Evolutionary conservation across 2,888 invertebrate species (phyloP).

Genomic region (Melanargia galathea): DNA sequence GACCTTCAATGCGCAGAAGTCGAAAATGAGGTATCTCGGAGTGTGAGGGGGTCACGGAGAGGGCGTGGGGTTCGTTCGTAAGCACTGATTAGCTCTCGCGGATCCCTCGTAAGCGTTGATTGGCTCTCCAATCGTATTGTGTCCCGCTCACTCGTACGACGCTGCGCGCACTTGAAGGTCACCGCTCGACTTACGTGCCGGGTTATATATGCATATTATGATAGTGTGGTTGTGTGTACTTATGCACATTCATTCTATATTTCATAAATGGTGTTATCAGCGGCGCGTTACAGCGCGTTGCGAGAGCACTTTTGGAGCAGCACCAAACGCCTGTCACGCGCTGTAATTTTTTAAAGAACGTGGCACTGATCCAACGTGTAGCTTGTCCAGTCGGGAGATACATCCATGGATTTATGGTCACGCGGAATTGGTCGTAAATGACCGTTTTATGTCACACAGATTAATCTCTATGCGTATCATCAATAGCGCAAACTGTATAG

Average conservation of each 20-base stretch:
- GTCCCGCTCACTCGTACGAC: too few relatives aligned
- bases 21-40: too few relatives aligned
- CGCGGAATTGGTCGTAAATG: slow-evolving; percentile 20
- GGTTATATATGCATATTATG: too few relatives aligned
- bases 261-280: slow-evolving; percentile 36
- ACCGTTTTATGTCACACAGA: slow-evolving; percentile 18
- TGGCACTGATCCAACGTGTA: slow-evolving; percentile 35
- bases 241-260: background rate
- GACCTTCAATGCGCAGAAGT: too few relatives aligned
- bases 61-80: too few relatives aligned
- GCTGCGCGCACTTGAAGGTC: too few relatives aligned
- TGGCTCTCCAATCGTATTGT: too few relatives aligned
- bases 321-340: slow-evolving; percentile 36
- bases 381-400: slow-evolving; percentile 26
- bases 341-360: slow-evolving; percentile 36
- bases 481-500: background rate
- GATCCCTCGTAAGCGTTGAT: too few relatives aligned
- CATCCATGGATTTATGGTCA: slow-evolving; percentile 26
- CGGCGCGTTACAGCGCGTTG: slow-evolving; percentile 31
- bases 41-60: too few relatives aligned
- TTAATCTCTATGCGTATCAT: slow-evolving; percentile 22
- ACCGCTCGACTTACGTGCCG: too few relatives aligned
- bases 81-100: too few relatives aligned
- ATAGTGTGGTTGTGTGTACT: too few relatives aligned
- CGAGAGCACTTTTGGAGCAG: slow-evolving; percentile 31